phyloP scores from a whole-genome alignment of 2,888 invertebrate species.

The Luperina nickerlii region DNA sequence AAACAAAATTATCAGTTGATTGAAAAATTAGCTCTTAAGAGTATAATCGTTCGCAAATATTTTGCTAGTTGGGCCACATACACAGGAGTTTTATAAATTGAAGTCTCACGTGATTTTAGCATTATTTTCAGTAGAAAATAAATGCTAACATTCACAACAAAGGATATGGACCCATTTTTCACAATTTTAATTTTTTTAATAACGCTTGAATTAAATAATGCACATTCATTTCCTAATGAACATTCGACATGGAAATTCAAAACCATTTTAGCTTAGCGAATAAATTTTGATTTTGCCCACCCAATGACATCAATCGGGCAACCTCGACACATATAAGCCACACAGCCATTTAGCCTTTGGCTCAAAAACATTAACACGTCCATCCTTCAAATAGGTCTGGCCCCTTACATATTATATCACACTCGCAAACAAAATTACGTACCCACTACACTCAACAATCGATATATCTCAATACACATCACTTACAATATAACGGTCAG shows the following conservation, averaged over 20 bases:
- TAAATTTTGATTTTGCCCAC: background rate
- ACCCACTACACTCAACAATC: slow-evolving; percentile 68
- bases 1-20: too few relatives aligned
- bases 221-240: slow-evolving; percentile 7
- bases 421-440: slow-evolving; percentile 65
- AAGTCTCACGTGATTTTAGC: background rate
- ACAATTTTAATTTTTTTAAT: background rate
- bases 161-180: background rate
- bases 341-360: slow-evolving; percentile 11
- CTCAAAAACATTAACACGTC: slow-evolving; percentile 18
- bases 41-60: background rate
- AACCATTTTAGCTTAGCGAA: slow-evolving; percentile 13
- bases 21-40: too few relatives aligned
- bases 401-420: slow-evolving; percentile 35
- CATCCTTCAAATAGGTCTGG: slow-evolving; percentile 15
- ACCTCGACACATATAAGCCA: background rate
- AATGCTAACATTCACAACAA: background rate
- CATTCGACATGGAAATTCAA: slow-evolving; percentile 2
- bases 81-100: background rate
- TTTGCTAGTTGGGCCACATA: slow-evolving; percentile 2
- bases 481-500: slow-evolving; percentile 51
- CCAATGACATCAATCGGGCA: background rate
- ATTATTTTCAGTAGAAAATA: slow-evolving; percentile 13
- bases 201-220: background rate
- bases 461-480: slow-evolving; percentile 53